These are phyloP conservation scores for Choreutis nemorana DNA, from an alignment of 2,888 invertebrate genomes.

Conservation along the genomic window DNA sequence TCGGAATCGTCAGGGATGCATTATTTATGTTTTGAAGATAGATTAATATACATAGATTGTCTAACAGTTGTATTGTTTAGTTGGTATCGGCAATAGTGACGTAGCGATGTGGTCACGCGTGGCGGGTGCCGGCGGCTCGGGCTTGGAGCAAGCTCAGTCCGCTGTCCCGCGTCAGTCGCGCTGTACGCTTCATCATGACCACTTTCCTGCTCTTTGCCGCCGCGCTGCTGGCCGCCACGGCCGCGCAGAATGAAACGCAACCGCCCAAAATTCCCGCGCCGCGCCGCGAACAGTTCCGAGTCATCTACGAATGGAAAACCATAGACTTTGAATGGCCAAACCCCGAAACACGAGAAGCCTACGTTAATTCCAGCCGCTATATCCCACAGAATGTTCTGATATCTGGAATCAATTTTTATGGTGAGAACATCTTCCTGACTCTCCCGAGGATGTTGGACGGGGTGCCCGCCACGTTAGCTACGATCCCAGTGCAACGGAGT, in stretches of 20 bases:
- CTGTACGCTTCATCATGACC: too few relatives aligned
- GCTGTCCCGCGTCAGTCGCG: conserved; percentile 38
- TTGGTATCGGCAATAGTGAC: conserved; percentile 20
- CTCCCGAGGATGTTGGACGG: conserved; percentile 75
- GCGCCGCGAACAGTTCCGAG: conserved; percentile 68
- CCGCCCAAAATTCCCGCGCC: conserved; percentile 31
- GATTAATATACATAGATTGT: too few relatives aligned
- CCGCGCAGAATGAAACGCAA: conserved; percentile 41
- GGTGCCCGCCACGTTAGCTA: conserved; percentile 74
- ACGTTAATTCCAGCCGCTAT: conserved; percentile 65
- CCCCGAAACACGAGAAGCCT: conserved; percentile 59
- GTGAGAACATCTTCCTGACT: conserved; percentile 72
- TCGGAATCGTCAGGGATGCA: too few relatives aligned
- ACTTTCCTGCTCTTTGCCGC: conserved; percentile 38
- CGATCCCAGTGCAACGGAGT: conserved; percentile 55
- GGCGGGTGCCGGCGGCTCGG: conserved; percentile 11
- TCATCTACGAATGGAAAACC: conserved; percentile 76
- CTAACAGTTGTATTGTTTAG: conserved; percentile 27
- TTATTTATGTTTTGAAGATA: too few relatives aligned
- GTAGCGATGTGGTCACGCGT: conserved; percentile 31
- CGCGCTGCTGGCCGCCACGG: conserved; percentile 40
- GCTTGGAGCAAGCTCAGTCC: conserved; percentile 31
- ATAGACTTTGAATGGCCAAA: conserved; percentile 75
- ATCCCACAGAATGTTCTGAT: conserved; percentile 73
- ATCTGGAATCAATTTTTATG: conserved; percentile 73